A percentile compares a stretch with the other conserved stretches of the same genome.
These are phyloP conservation scores for Cochlearius cochlearius DNA, from an alignment of 2,113 vertebrate genomes.

Conservation along the genomic window DNA sequence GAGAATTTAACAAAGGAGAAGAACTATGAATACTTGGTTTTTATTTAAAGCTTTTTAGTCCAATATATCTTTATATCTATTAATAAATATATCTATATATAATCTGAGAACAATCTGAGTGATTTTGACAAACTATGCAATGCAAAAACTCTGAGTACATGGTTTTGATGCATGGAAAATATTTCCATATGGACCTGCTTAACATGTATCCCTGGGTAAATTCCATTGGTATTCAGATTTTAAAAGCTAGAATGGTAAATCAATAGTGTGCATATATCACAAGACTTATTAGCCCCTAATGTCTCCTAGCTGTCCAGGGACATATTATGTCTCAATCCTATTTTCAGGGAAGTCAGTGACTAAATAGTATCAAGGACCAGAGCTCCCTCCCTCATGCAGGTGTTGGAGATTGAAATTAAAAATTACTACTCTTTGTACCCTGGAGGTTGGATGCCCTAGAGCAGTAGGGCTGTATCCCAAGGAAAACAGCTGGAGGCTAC, in stretches of 20 bases:
- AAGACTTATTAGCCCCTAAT: slow-evolving; percentile 27
- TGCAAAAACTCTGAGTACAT: neutral
- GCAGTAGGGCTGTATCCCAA: neutral
- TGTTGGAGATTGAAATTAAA: slow-evolving; percentile 14
- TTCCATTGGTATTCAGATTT: neutral
- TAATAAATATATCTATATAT: neutral
- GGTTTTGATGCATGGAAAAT: neutral
- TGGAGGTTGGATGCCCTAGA: neutral
- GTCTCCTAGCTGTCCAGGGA: neutral
- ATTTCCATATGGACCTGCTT: slow-evolving; percentile 32
- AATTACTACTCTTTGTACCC: neutral
- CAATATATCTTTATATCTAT: neutral
- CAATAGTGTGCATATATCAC: neutral
- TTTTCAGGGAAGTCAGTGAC: neutral
- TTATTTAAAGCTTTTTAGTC: neutral
- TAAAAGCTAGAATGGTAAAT: slow-evolving; percentile 17
- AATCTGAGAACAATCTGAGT: neutral
- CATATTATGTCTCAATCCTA: neutral
- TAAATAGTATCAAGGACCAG: neutral
- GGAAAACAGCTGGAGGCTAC: slow-evolving; percentile 24
- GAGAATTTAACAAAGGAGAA: neutral
- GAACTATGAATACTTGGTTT: neutral
- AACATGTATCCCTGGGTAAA: neutral
- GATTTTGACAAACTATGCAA: neutral
- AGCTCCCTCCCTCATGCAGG: neutral